Percentiles rank a stretch among this genome's conserved stretches.
phyloP scores from a whole-genome alignment of 2,888 invertebrate genomes.

The Latrodectus hesperus region DNA sequence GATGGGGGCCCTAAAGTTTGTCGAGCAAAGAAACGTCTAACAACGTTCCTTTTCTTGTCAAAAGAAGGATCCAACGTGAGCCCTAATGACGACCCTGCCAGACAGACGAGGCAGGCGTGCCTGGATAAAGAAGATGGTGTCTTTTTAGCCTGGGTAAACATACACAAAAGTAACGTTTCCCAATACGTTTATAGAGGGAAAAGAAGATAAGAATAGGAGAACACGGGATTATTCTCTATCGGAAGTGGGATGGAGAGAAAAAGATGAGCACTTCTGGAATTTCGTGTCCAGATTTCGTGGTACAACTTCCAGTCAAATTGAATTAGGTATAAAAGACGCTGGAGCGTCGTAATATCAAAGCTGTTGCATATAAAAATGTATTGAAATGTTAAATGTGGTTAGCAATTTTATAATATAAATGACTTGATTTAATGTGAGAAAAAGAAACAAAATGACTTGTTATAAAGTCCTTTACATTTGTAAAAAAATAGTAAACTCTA shows the following conservation, averaged over 20 bases:
- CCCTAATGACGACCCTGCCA: constrained; percentile 48
- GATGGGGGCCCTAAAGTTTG: constrained; percentile 51
- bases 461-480: too few relatives aligned
- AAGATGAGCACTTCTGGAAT: too few relatives aligned
- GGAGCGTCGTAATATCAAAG: too few relatives aligned
- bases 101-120: constrained; percentile 24
- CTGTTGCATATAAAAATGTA: too few relatives aligned
- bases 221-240: background rate
- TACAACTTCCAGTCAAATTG: too few relatives aligned
- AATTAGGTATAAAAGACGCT: too few relatives aligned
- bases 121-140: constrained; percentile 1
- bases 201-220: constrained; percentile 2
- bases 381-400: too few relatives aligned
- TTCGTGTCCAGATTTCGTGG: too few relatives aligned
- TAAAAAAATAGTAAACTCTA: too few relatives aligned
- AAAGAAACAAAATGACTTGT: too few relatives aligned
- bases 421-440: too few relatives aligned
- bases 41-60: constrained; percentile 54
- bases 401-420: too few relatives aligned
- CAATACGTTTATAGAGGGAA: constrained; percentile 40
- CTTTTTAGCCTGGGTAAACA: constrained; percentile 53
- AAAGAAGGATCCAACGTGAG: constrained; percentile 37
- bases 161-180: constrained; percentile 37
- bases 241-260: background rate
- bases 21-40: constrained; percentile 63